Base-by-base conservation (phyloP, 2,888 invertebrate species). In the Phasia obesa region DNA sequence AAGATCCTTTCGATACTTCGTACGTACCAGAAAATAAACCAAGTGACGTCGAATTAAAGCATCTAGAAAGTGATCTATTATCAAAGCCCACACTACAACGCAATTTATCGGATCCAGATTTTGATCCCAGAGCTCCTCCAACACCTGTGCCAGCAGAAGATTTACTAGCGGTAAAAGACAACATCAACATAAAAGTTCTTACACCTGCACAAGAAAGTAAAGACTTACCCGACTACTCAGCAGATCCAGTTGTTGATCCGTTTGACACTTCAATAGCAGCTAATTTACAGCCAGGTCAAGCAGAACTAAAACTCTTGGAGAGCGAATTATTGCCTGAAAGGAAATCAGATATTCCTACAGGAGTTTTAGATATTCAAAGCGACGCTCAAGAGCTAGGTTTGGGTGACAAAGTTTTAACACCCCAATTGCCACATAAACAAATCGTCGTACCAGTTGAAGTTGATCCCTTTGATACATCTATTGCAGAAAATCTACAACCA, bases 381-480 rank as follows among this genome's bases (percentile, higher is more conserved):
- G 89, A 92, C 92, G 89, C 91, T 67, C 90, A 91, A 85, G 91
- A 91, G 74, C 85, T 91, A 53, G 91, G 91, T 2, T 93, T 95
- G 71, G 93, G 94, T 82, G 93, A 92, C 9, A 96, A 96, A 90
- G 95, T 96, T 64, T 90, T 96, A 62, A 96, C 96, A 4, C 94
- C 94, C 0, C 91, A 93, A 70, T 92, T 94, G 21, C 86, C 90
- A 75, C 93, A 88, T 51, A 88, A 88, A 44, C 87, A 89, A 60
- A 88, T 89, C 2, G 88, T 90, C 27, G 88, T 91, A 38, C 88
- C 91, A 64, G 92, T 92, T 77, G 92, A 94, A 86, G 90, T 92
- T 9, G 97, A 97, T 92, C 97, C 97, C 0, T 97, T 97, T 89
- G 97, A 97, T 88, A 97, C 97, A 0, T 96, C 97, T 0, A 95